These are phyloP conservation scores for Sphaerophoria rueppellii DNA, from an alignment of 2,888 invertebrate genomes.

Conservation along the genomic window DNA sequence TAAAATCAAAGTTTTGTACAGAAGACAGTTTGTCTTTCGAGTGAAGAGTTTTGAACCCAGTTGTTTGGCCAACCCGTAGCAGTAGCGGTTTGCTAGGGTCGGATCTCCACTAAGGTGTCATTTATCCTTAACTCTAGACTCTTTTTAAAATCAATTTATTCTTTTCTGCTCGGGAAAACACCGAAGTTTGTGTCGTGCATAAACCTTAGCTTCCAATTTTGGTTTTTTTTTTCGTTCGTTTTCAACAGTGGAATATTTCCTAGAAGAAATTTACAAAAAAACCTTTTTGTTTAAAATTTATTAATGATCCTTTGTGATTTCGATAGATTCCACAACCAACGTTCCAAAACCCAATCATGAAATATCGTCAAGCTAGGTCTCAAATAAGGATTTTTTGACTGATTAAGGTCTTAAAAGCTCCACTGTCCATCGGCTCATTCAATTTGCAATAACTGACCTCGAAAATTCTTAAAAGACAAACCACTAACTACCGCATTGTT, in stretches of 20 bases:
- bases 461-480: conserved; percentile 39
- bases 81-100: too few species aligned
- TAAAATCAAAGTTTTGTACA: too few species aligned
- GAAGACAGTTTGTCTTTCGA: too few species aligned
- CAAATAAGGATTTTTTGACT: neutral
- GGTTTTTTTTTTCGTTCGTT: conserved; percentile 4
- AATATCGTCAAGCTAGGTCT: neutral
- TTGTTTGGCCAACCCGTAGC: too few species aligned
- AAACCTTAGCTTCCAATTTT: conserved; percentile 62
- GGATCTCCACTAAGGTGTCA: too few species aligned
- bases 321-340: too few species aligned
- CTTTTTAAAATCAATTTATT: too few species aligned
- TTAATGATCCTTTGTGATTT: too few species aligned
- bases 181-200: conserved; percentile 69
- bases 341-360: too few species aligned
- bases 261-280: neutral
- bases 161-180: conserved; percentile 49
- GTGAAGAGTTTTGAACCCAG: too few species aligned
- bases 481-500: conserved; percentile 53
- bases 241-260: neutral
- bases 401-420: neutral
- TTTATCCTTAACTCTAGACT: too few species aligned
- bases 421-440: neutral
- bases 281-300: too few species aligned
- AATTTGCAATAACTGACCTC: conserved; percentile 1